A percentile compares a stretch with the other conserved stretches of the same genome.
Evolutionary conservation across 2,888 invertebrate genomes (phyloP).

Genomic region (Morpho achilles): DNA sequence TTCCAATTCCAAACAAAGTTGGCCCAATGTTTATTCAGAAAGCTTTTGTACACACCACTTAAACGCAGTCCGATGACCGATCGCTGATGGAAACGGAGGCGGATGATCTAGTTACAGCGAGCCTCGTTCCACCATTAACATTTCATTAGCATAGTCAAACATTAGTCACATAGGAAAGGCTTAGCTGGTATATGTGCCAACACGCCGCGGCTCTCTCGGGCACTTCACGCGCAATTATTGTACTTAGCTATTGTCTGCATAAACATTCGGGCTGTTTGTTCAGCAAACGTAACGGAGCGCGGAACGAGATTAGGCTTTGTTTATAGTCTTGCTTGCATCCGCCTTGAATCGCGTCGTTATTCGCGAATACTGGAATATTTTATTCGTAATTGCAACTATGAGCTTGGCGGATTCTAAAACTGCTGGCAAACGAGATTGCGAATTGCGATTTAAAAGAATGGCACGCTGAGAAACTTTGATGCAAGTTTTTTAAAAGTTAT

Average conservation of each 20-base stretch:
- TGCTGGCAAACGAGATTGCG: constrained; percentile 20
- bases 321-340: constrained; percentile 50
- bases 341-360: constrained; percentile 32
- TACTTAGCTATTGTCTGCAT: constrained; percentile 70
- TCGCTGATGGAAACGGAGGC: constrained; percentile 39
- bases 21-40: constrained; percentile 59
- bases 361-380: constrained; percentile 27
- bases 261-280: constrained; percentile 63
- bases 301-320: constrained; percentile 68
- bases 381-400: constrained; percentile 25
- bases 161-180: constrained; percentile 69
- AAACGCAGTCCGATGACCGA: constrained; percentile 49
- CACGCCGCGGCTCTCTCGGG: constrained; percentile 52
- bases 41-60: constrained; percentile 53
- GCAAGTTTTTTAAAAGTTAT: constrained; percentile 17
- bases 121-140: constrained; percentile 61
- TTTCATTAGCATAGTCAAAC: constrained; percentile 74
- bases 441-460: constrained; percentile 19
- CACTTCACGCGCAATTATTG: constrained; percentile 72
- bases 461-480: constrained; percentile 18
- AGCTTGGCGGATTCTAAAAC: constrained; percentile 20
- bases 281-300: constrained; percentile 66
- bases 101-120: constrained; percentile 65
- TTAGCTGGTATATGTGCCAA: constrained; percentile 64
- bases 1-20: constrained; percentile 25